phyloP scores from a whole-genome alignment of 1,140 invertebrate species.

The Drosophila bifasciata region DNA sequence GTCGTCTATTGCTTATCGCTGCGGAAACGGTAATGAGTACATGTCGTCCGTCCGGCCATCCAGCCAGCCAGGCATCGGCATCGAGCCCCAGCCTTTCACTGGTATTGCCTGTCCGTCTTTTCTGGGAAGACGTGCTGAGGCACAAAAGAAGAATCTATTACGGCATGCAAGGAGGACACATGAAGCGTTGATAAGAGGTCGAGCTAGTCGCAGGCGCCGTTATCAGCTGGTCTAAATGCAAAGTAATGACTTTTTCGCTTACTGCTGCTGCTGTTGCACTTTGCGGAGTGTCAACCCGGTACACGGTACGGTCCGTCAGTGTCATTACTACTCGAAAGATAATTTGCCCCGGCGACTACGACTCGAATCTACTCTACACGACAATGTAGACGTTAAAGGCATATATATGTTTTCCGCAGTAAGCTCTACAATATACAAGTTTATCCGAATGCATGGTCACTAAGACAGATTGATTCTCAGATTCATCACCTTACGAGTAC shows the following conservation, averaged over 20 bases:
- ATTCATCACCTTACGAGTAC: background rate
- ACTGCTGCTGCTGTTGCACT: constrained; percentile 53
- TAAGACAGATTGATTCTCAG: background rate
- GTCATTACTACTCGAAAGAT: constrained; percentile 74
- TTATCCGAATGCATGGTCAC: constrained; percentile 34
- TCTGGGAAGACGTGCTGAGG: constrained; percentile 38
- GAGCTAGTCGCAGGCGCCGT: constrained; percentile 21
- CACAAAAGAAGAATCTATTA: constrained; percentile 76
- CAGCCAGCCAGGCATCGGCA: constrained; percentile 13
- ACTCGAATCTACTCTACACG: constrained; percentile 19
- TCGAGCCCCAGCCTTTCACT: constrained; percentile 24
- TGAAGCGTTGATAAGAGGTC: constrained; percentile 43
- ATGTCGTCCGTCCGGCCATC: constrained; percentile 60
- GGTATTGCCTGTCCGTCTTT: constrained; percentile 24
- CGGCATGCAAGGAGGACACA: constrained; percentile 34
- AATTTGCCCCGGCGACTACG: constrained; percentile 15
- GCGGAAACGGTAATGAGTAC: constrained; percentile 80
- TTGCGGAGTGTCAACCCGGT: constrained; percentile 48
- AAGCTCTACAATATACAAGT: constrained; percentile 42
- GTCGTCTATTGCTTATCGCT: constrained; percentile 70
- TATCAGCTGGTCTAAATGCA: constrained; percentile 78
- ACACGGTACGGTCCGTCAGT: constrained; percentile 54
- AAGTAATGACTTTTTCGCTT: constrained; percentile 63
- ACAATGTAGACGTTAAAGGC: constrained; percentile 45
- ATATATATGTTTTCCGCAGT: constrained; percentile 71